Conservation (phyloP, 1,140 invertebrate genomes). For the Adelges cooleyi region DNA sequence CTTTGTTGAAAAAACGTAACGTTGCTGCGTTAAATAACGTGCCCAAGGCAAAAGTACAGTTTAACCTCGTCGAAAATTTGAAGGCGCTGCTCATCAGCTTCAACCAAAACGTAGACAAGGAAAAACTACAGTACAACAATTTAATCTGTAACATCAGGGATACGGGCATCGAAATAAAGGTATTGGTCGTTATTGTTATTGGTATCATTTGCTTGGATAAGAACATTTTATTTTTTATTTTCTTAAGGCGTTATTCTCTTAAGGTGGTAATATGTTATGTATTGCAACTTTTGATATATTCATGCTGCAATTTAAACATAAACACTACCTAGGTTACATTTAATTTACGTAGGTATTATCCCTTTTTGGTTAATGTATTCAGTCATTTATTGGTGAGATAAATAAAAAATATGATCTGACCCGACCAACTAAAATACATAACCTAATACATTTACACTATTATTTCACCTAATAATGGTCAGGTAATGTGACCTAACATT, state of each 20-base stretch:
- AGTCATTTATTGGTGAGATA: no score
- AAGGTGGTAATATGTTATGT: background rate
- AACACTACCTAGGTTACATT: background rate
- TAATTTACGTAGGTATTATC: background rate
- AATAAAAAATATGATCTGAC: no score
- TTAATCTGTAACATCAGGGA: slow-evolving; percentile 39
- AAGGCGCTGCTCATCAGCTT: slow-evolving; percentile 31
- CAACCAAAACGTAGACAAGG: slow-evolving; percentile 30
- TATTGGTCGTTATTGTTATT: no score
- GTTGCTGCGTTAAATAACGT: background rate
- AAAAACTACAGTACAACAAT: slow-evolving; percentile 37
- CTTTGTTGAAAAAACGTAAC: slow-evolving; percentile 12
- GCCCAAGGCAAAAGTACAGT: slow-evolving; percentile 36
- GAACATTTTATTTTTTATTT: background rate
- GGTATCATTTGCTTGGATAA: no score
- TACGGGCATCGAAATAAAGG: slow-evolving; percentile 36
- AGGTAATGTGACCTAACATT: no score
- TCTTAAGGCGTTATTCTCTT: background rate
- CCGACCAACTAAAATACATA: no score
- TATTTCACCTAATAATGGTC: no score
- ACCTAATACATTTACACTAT: no score
- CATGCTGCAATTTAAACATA: background rate
- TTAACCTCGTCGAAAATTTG: slow-evolving; percentile 34
- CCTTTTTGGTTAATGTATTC: no score
- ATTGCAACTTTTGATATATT: background rate